phyloP scores from a whole-genome alignment of 2,797 vertebrate species.

The Chiloscyllium punctatum region DNA sequence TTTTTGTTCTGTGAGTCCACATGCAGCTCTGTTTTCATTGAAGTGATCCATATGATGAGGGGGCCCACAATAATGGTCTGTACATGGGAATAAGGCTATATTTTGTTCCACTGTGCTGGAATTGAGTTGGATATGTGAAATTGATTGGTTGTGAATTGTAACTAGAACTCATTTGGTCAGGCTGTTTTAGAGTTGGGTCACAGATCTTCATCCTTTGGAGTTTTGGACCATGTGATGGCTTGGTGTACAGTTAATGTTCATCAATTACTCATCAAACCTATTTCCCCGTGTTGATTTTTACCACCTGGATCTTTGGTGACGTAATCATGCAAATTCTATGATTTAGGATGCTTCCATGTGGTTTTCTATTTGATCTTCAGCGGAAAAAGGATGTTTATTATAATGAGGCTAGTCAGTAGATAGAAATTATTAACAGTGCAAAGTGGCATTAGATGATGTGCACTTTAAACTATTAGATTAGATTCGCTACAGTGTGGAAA shows the following conservation, averaged over 20 bases:
- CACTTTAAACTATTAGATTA: too few species aligned
- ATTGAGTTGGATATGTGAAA: neutral
- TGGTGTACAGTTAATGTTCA: neutral
- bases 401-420: neutral
- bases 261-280: neutral
- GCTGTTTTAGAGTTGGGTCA: neutral
- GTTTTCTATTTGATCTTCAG: too few species aligned
- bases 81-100: neutral
- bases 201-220: too few species aligned
- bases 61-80: too few species aligned
- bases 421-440: neutral
- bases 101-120: neutral
- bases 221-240: neutral
- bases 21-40: too few species aligned
- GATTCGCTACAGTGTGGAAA: too few species aligned
- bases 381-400: too few species aligned
- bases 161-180: neutral
- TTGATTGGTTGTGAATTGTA: neutral
- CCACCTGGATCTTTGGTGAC: neutral
- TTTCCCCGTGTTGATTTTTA: neutral
- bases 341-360: too few species aligned
- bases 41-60: too few species aligned
- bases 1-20: too few species aligned
- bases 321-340: neutral
- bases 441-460: neutral